Conservation (phyloP, 2,113 vertebrate species). For the Todiramphus saurophagus region DNA sequence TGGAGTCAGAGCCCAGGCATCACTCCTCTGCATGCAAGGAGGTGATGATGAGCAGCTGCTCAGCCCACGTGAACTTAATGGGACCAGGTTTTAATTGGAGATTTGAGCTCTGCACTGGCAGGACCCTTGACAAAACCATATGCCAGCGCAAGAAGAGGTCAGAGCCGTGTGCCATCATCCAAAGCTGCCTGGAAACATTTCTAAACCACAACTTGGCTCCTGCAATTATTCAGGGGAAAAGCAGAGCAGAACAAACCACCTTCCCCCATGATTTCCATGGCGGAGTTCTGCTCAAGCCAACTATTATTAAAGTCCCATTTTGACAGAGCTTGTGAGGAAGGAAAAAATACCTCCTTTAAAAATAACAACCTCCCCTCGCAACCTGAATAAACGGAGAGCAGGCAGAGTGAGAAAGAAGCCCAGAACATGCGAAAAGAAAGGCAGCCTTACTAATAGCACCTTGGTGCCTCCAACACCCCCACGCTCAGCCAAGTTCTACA, state of each 20-base stretch:
- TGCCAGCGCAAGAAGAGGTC: background rate
- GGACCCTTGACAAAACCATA: background rate
- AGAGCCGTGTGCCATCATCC: background rate
- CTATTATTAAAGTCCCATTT: slow-evolving; percentile 6
- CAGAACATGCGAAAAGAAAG: background rate
- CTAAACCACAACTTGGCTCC: background rate
- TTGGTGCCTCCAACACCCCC: background rate
- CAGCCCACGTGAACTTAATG: background rate
- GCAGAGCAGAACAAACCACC: background rate
- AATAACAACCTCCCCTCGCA: background rate
- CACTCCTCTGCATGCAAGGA: background rate
- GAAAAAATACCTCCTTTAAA: slow-evolving; percentile 11
- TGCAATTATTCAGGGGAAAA: background rate
- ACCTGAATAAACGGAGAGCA: background rate
- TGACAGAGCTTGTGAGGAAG: background rate
- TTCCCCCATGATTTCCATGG: background rate
- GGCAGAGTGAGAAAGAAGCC: background rate
- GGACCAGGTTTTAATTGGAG: background rate
- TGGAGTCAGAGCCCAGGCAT: background rate
- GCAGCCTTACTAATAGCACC: background rate
- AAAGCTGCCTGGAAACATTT: background rate
- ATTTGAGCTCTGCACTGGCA: background rate
- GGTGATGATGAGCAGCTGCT: background rate
- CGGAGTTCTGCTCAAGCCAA: background rate
- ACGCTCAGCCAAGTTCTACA: background rate